Percentiles rank a stretch among this genome's conserved stretches.
Conservation (phyloP, 2,113 vertebrate genomes). For the Eleginops maclovinus region DNA sequence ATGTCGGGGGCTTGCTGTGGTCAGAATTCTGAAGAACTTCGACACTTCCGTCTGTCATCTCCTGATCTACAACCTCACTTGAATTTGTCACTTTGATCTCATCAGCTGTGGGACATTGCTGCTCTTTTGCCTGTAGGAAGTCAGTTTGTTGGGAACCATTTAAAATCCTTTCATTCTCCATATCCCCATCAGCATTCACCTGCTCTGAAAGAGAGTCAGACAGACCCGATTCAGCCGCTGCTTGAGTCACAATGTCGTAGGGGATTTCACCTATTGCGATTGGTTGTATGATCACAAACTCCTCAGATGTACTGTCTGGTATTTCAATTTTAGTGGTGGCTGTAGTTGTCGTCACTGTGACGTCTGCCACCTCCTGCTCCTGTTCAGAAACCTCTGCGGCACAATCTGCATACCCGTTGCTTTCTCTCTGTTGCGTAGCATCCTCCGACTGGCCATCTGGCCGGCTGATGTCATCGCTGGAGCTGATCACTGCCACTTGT, state of each 20-base stretch:
- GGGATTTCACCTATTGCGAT: constrained; percentile 55
- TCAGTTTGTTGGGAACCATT: constrained; percentile 34
- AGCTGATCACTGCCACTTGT: constrained; percentile 49
- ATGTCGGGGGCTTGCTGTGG: constrained; percentile 36
- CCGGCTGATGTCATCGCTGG: constrained; percentile 45
- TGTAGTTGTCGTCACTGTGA: constrained; percentile 10
- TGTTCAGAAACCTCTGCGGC: constrained; percentile 42
- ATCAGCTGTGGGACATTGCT: constrained; percentile 8
- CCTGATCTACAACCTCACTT: constrained; percentile 31
- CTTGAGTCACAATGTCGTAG: constrained; percentile 77
- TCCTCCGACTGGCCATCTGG: constrained; percentile 48
- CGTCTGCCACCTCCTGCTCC: constrained; percentile 34
- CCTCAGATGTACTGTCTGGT: constrained; percentile 54
- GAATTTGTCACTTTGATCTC: constrained; percentile 34
- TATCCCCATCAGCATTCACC: constrained; percentile 26
- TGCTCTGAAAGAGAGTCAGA: constrained; percentile 41
- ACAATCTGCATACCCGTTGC: constrained; percentile 31
- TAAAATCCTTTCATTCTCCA: constrained; percentile 29
- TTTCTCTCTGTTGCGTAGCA: constrained; percentile 17
- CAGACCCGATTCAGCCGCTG: constrained; percentile 73
- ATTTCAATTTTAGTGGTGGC: constrained; percentile 3
- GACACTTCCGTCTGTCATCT: constrained; percentile 32
- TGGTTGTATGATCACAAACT: constrained; percentile 72
- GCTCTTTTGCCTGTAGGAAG: constrained; percentile 12
- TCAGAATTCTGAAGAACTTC: constrained; percentile 61